These are phyloP conservation scores for Rhagologus leucostigma DNA, from an alignment of 2,113 vertebrate genomes.

Conservation along the genomic window DNA sequence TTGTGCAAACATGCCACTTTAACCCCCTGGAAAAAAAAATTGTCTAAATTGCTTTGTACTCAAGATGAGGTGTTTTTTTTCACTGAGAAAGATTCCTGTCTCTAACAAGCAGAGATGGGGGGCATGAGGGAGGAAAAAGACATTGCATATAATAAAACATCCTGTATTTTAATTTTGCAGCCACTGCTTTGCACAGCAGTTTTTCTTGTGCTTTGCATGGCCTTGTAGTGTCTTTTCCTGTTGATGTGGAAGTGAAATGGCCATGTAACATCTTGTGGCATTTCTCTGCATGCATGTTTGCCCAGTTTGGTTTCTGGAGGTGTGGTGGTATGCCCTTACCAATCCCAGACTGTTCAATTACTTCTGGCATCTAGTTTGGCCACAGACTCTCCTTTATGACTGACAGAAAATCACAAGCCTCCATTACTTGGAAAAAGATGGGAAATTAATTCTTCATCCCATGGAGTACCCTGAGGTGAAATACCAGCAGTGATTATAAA, in stretches of 20 bases:
- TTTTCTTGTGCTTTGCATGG: background rate
- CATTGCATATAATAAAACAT: background rate
- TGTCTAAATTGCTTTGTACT: background rate
- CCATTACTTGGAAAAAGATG: background rate
- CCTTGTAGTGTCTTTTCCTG: background rate
- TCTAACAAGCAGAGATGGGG: background rate
- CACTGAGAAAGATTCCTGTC: background rate
- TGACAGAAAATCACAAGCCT: background rate
- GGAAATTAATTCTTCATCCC: background rate
- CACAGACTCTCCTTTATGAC: background rate
- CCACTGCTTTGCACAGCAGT: background rate
- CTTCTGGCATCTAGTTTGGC: background rate
- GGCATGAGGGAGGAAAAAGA: background rate
- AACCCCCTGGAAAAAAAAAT: background rate
- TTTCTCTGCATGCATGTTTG: background rate
- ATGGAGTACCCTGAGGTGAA: slow-evolving; percentile 9
- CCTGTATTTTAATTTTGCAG: background rate
- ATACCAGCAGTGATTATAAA: background rate
- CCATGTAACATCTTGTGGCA: background rate
- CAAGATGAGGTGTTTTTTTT: background rate
- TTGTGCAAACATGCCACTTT: background rate
- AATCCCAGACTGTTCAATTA: background rate
- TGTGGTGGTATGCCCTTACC: background rate
- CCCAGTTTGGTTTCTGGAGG: background rate
- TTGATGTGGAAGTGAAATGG: background rate